phyloP scores from a whole-genome alignment of 2,113 vertebrate genomes.

The Brienomyrus brachyistius region DNA sequence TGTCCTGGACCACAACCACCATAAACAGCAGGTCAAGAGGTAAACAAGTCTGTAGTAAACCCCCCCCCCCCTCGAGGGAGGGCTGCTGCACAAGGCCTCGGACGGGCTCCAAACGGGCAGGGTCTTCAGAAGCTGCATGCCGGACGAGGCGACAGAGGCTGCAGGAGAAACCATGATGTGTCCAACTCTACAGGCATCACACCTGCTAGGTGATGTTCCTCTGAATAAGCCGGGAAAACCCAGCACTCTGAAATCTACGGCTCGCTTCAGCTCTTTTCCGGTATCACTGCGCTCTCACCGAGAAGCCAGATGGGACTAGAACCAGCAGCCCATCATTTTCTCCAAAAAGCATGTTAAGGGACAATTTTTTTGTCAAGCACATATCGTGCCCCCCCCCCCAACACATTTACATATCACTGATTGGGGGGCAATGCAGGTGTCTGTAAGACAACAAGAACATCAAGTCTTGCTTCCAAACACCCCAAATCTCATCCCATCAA shows the following conservation, averaged over 20 bases:
- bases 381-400: too few relatives aligned
- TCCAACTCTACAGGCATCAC: not conserved
- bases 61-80: slow-evolving; percentile 21
- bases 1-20: not conserved
- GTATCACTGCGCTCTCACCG: not conserved
- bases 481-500: too few relatives aligned
- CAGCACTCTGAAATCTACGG: not conserved
- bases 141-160: not conserved
- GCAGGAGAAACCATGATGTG: not conserved
- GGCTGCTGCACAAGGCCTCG: not conserved
- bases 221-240: not conserved
- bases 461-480: too few relatives aligned
- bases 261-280: not conserved
- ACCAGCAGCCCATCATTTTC: not conserved
- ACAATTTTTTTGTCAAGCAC: too few relatives aligned
- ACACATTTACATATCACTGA: too few relatives aligned
- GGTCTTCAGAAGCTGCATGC: too few relatives aligned
- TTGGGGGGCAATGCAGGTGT: too few relatives aligned
- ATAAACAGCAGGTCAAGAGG: not conserved
- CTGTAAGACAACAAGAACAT: too few relatives aligned
- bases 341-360: too few relatives aligned
- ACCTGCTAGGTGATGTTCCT: not conserved
- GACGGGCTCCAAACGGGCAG: too few relatives aligned
- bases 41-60: not conserved
- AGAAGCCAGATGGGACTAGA: not conserved